Evolutionary conservation across 1,140 invertebrate genomes (phyloP).

Genomic region (Teleogryllus occipitalis): DNA sequence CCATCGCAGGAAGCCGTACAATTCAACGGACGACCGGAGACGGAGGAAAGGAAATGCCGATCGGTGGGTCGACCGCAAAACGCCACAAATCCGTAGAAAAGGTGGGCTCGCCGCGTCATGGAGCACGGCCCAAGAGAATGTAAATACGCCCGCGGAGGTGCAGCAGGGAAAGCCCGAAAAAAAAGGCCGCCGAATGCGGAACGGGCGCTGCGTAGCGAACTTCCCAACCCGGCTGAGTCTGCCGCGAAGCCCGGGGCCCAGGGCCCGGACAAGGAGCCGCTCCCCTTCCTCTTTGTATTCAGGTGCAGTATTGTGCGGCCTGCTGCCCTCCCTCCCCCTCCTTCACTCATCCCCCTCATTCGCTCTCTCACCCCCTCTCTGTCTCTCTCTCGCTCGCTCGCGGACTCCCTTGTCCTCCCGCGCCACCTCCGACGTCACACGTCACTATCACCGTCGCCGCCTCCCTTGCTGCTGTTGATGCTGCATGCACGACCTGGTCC

Average conservation of each 20-base stretch:
- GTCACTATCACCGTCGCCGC: neutral
- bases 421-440: neutral
- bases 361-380: too few species aligned
- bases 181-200: neutral
- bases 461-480: too few species aligned
- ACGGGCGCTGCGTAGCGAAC: neutral
- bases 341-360: too few species aligned
- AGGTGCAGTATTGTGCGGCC: neutral
- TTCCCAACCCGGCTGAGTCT: neutral
- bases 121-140: neutral
- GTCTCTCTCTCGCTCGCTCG: too few species aligned
- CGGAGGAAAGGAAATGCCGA: neutral
- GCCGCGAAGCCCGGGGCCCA: too few species aligned
- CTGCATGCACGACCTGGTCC: too few species aligned
- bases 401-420: neutral
- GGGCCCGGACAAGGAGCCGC: neutral
- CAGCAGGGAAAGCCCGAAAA: neutral
- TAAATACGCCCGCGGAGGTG: neutral
- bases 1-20: neutral
- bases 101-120: neutral
- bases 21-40: neutral
- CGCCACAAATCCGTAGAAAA: neutral
- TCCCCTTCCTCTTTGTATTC: neutral
- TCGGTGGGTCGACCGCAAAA: neutral
- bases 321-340: too few species aligned